phyloP scores from a whole-genome alignment of 2,113 vertebrate species.

The Morone chrysops region DNA sequence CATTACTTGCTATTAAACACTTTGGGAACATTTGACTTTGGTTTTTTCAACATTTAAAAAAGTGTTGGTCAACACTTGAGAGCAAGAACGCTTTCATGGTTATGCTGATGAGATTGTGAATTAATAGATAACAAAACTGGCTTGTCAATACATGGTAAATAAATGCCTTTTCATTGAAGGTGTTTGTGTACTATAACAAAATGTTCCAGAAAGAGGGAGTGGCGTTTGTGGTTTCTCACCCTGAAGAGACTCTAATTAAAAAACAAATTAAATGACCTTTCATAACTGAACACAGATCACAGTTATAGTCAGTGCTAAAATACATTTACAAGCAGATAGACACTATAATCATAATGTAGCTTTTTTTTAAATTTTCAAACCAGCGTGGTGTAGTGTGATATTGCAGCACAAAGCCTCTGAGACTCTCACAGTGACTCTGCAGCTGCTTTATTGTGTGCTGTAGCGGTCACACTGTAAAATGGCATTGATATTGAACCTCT shows the following conservation, averaged over 20 bases:
- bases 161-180: neutral
- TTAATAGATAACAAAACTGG: neutral
- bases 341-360: neutral
- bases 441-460: conserved; percentile 55
- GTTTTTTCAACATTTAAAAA: neutral
- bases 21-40: conserved; percentile 18
- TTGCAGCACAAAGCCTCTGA: conserved; percentile 19
- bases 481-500: conserved; percentile 59
- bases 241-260: neutral
- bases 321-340: neutral
- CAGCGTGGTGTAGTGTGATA: neutral
- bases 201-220: neutral
- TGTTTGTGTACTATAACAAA: neutral
- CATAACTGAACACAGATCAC: neutral
- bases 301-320: neutral
- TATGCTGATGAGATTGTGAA: conserved; percentile 6
- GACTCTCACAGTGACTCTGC: conserved; percentile 46
- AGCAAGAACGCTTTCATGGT: neutral
- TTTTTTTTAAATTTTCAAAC: neutral
- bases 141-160: neutral
- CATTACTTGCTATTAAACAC: conserved; percentile 45
- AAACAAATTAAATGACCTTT: neutral
- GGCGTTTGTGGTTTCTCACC: neutral
- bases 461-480: conserved; percentile 35
- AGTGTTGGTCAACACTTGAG: neutral